A percentile compares a stretch with the other conserved stretches of the same genome.
phyloP scores from a whole-genome alignment of 1,140 invertebrate species.

The Philotrypesis tridentata region DNA sequence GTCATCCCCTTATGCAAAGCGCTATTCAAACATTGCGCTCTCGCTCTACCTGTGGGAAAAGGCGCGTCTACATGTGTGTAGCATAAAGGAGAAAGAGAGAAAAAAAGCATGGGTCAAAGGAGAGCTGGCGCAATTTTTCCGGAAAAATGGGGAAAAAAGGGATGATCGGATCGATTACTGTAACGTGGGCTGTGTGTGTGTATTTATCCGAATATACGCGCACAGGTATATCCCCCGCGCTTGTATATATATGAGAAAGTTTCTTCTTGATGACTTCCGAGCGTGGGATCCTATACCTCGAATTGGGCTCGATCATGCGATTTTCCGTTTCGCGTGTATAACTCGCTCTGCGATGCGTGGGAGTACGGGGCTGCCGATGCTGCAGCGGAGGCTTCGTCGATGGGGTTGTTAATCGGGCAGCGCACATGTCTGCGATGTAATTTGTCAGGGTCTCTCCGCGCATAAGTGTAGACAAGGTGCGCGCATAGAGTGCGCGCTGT shows the following conservation, averaged over 20 bases:
- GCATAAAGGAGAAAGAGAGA: not conserved
- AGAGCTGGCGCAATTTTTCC: slow-evolving; percentile 49
- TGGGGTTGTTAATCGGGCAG: not conserved
- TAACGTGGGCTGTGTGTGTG: not conserved
- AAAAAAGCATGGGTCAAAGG: not conserved
- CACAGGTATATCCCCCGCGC: not conserved
- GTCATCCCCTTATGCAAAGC: slow-evolving; percentile 36
- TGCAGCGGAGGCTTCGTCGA: not conserved
- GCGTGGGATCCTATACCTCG: not conserved
- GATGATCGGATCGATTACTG: slow-evolving; percentile 10
- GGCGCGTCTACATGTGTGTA: not conserved
- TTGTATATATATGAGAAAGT: not conserved
- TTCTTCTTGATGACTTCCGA: not conserved
- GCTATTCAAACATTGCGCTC: slow-evolving; percentile 61
- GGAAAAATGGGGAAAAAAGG: slow-evolving; percentile 25
- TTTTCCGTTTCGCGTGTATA: not conserved
- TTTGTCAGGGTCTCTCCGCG: not conserved
- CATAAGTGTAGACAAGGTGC: not conserved
- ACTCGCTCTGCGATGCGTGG: not conserved
- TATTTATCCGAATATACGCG: not conserved
- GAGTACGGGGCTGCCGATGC: not conserved
- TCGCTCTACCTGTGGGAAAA: slow-evolving; percentile 2
- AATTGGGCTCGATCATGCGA: not conserved
- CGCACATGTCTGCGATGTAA: too few relatives aligned
- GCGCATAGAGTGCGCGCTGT: too few relatives aligned